These are phyloP conservation scores for Chiridota heheva DNA, from an alignment of 35 echinoderm and acorn worm genomes.

Conservation along the genomic window DNA sequence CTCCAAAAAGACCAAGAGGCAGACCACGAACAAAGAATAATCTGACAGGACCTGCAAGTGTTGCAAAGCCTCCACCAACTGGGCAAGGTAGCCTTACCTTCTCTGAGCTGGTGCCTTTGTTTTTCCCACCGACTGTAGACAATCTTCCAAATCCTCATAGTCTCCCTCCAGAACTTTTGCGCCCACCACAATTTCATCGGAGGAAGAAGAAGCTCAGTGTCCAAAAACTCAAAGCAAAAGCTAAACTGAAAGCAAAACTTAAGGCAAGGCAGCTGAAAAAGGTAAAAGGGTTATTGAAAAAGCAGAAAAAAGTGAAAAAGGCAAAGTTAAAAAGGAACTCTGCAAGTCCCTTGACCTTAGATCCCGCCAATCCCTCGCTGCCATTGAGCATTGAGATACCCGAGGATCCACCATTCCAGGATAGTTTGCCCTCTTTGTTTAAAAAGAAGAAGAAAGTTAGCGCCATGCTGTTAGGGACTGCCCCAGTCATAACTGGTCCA, in stretches of 20 bases:
- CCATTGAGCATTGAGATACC: conserved; percentile 84
- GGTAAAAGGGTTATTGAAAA: conserved; percentile 35
- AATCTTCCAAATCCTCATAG: background rate
- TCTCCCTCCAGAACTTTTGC: conserved; percentile 48
- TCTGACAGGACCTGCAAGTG: too few relatives aligned
- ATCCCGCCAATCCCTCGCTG: conserved; percentile 49
- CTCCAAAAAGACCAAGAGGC: too few relatives aligned
- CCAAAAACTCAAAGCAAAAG: conserved; percentile 26
- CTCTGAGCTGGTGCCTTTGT: too few relatives aligned
- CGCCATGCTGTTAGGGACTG: conserved; percentile 14
- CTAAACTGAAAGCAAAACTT: conserved; percentile 50
- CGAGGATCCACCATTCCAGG: conserved; percentile 53
- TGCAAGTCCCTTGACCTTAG: background rate
- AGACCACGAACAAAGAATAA: too few relatives aligned
- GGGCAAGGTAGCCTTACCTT: too few relatives aligned
- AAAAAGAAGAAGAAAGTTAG: conserved; percentile 48
- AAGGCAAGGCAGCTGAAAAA: conserved; percentile 53
- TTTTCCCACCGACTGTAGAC: too few relatives aligned
- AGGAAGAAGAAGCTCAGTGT: conserved; percentile 40
- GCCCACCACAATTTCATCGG: conserved; percentile 29
- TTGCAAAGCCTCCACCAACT: too few relatives aligned
- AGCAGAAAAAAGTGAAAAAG: conserved; percentile 46
- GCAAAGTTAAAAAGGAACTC: conserved; percentile 51
- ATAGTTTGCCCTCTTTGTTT: conserved; percentile 20
- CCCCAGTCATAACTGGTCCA: conserved; percentile 29